phyloP scores from a whole-genome alignment of 2,113 vertebrate species.

The Chunga burmeisteri region DNA sequence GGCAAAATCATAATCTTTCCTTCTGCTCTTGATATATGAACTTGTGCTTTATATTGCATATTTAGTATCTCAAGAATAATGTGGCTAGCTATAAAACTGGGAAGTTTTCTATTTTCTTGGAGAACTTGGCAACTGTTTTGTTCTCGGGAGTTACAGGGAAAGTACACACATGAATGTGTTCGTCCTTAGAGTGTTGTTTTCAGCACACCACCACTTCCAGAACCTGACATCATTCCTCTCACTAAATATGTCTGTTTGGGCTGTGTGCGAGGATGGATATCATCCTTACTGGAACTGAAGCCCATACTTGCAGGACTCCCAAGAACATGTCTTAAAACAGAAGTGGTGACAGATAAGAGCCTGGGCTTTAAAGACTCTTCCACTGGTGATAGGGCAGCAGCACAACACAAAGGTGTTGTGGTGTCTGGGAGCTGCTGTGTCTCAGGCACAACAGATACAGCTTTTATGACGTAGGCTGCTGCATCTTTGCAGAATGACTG shows the following conservation, averaged over 20 bases:
- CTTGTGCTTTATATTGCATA: background rate
- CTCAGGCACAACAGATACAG: background rate
- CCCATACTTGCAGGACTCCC: background rate
- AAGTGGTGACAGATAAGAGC: background rate
- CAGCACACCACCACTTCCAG: background rate
- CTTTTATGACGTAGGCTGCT: background rate
- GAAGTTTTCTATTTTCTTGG: background rate
- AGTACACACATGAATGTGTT: background rate
- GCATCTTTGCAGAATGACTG: background rate
- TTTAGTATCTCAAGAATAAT: background rate
- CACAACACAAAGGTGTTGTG: fast-evolving
- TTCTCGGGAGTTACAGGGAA: background rate
- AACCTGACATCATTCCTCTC: background rate
- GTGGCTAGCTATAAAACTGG: background rate
- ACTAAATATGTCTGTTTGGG: background rate
- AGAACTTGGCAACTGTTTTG: background rate
- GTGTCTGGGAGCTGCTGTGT: background rate
- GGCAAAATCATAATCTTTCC: background rate
- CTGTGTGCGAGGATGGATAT: background rate
- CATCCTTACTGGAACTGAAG: background rate
- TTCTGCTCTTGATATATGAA: background rate
- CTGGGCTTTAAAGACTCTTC: background rate
- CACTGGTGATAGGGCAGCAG: background rate
- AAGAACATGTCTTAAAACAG: background rate
- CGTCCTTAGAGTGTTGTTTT: background rate